phyloP scores from a whole-genome alignment of 2,797 vertebrate genomes.

The Tapera naevia region DNA sequence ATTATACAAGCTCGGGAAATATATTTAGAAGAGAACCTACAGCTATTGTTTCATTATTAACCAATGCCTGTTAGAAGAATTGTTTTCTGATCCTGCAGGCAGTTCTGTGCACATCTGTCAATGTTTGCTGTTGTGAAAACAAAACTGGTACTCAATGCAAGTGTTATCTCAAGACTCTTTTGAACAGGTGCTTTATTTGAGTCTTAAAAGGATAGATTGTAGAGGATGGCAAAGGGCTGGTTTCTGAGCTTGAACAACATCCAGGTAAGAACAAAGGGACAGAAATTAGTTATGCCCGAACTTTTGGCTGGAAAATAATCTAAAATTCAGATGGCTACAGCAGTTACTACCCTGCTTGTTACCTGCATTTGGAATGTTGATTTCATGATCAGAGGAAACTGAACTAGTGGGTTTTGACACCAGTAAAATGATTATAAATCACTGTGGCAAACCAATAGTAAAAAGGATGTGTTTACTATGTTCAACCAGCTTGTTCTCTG shows the following conservation, averaged over 20 bases:
- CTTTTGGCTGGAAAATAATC: neutral
- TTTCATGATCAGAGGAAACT: neutral
- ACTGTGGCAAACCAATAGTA: neutral
- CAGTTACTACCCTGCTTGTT: neutral
- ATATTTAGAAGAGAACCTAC: neutral
- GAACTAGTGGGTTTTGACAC: neutral
- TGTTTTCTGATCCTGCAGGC: neutral
- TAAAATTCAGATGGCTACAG: neutral
- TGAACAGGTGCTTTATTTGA: neutral
- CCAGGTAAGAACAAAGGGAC: neutral
- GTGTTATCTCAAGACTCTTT: neutral
- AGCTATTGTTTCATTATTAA: slow-evolving; percentile 4
- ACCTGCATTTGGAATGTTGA: neutral
- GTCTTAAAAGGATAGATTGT: neutral
- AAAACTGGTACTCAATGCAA: neutral
- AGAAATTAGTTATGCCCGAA: neutral
- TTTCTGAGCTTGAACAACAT: neutral
- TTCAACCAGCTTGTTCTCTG: neutral
- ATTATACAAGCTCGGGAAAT: neutral
- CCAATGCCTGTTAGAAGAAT: neutral
- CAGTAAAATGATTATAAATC: neutral
- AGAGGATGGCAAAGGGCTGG: neutral
- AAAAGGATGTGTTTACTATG: neutral
- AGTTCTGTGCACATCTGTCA: neutral
- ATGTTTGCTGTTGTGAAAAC: neutral